A percentile compares a stretch with the other conserved stretches of the same genome.
These are phyloP conservation scores for Agrochola macilenta DNA, from an alignment of 2,888 invertebrate species.

Conservation along the genomic window DNA sequence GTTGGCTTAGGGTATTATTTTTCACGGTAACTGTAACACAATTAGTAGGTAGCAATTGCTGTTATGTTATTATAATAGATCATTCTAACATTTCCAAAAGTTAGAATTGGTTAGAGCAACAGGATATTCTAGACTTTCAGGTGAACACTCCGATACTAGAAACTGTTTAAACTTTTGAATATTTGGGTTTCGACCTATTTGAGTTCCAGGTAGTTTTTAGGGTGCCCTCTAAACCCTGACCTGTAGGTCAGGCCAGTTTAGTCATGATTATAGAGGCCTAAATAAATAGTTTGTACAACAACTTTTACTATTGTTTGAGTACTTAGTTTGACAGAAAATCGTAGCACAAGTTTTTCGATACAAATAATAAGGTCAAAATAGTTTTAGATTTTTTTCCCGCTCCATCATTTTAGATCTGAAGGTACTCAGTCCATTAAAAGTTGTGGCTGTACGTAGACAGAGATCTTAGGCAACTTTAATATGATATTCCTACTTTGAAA, in stretches of 20 bases:
- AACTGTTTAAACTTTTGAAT: conserved; percentile 7
- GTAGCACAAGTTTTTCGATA: background rate
- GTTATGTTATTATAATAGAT: background rate
- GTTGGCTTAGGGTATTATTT: background rate
- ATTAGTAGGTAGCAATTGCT: background rate
- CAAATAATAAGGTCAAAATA: background rate
- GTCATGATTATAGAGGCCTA: background rate
- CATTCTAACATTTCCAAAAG: background rate
- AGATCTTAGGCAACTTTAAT: background rate
- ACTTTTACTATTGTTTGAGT: background rate
- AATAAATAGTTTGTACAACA: background rate
- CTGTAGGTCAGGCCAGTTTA: background rate
- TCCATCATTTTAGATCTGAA: background rate
- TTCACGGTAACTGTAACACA: background rate
- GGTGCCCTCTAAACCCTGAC: too few relatives aligned
- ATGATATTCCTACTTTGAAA: background rate
- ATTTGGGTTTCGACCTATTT: background rate
- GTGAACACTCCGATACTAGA: background rate
- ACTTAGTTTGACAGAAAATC: background rate
- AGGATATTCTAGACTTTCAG: conserved; percentile 7
- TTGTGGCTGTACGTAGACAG: background rate
- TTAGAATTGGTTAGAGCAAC: background rate
- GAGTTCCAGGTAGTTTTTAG: background rate
- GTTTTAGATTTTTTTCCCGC: background rate
- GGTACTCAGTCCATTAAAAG: background rate